Evolutionary conservation across 2,888 invertebrate species (phyloP).

Genomic region (Dryobotodes eremita): DNA sequence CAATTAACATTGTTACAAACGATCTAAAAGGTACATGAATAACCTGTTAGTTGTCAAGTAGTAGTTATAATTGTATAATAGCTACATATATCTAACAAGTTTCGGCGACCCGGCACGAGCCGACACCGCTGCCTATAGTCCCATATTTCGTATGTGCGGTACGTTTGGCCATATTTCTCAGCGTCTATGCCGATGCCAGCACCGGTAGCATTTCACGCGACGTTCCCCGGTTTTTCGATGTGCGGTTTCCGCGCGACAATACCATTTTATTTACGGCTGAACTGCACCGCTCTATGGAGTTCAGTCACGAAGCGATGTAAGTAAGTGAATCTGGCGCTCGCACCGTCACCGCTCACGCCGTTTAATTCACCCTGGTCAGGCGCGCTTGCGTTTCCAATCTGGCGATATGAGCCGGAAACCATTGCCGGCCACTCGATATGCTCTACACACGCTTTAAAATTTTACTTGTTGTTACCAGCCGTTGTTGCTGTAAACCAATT

Average conservation of each 20-base stretch:
- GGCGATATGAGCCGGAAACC: slow-evolving; percentile 78
- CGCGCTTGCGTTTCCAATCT: slow-evolving; percentile 76
- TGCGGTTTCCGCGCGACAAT: slow-evolving; percentile 86
- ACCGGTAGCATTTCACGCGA: slow-evolving; percentile 88
- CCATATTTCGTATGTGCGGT: slow-evolving; percentile 83
- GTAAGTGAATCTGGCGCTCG: slow-evolving; percentile 77
- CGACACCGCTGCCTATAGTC: slow-evolving; percentile 78
- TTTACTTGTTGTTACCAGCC: slow-evolving; percentile 69
- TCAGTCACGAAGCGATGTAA: slow-evolving; percentile 80
- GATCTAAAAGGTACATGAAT: slow-evolving; percentile 50
- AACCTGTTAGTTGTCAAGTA: slow-evolving; percentile 51
- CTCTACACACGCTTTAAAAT: slow-evolving; percentile 72
- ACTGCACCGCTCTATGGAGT: slow-evolving; percentile 78
- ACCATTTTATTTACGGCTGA: slow-evolving; percentile 85
- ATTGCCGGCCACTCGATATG: slow-evolving; percentile 72
- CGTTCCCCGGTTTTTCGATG: slow-evolving; percentile 85
- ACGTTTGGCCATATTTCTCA: slow-evolving; percentile 84
- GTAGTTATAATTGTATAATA: slow-evolving; percentile 51
- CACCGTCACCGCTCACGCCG: slow-evolving; percentile 69
- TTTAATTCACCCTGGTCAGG: slow-evolving; percentile 74
- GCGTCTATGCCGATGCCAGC: slow-evolving; percentile 80
- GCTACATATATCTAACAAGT: slow-evolving; percentile 63
- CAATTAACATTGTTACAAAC: slow-evolving; percentile 8
- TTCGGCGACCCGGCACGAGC: slow-evolving; percentile 73
- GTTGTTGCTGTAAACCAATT: slow-evolving; percentile 60